Percentiles rank a stretch among this genome's conserved stretches.
These are phyloP conservation scores for Phlogophora meticulosa DNA, from an alignment of 2,888 invertebrate species.

Conservation along the genomic window DNA sequence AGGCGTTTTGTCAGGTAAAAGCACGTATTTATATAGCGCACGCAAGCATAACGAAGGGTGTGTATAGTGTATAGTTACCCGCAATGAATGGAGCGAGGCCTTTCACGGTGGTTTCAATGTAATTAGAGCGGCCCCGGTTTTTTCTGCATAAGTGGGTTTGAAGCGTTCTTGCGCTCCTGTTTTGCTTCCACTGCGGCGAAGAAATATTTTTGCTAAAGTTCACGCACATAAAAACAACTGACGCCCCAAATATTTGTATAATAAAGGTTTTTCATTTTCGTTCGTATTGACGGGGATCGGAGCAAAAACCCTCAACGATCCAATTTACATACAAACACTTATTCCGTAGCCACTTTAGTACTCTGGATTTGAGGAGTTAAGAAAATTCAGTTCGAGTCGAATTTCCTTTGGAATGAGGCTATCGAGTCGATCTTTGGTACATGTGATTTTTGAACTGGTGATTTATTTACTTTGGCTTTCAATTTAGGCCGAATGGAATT, in stretches of 20 bases:
- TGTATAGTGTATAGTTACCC: slow-evolving; percentile 73
- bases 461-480: slow-evolving; percentile 55
- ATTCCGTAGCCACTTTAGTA: slow-evolving; percentile 59
- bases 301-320: slow-evolving; percentile 55
- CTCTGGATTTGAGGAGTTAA: slow-evolving; percentile 62
- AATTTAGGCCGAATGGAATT: slow-evolving; percentile 35
- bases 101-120: slow-evolving; percentile 86
- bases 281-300: slow-evolving; percentile 44
- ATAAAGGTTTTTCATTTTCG: slow-evolving; percentile 62
- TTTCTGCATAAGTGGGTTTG: slow-evolving; percentile 84
- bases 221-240: slow-evolving; percentile 63
- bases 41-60: slow-evolving; percentile 68
- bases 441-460: slow-evolving; percentile 52
- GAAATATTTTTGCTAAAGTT: slow-evolving; percentile 66
- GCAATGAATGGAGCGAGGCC: slow-evolving; percentile 81
- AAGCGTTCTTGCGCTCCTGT: slow-evolving; percentile 77
- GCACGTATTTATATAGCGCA: slow-evolving; percentile 70
- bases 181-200: slow-evolving; percentile 69
- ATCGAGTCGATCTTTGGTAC: slow-evolving; percentile 37
- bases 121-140: slow-evolving; percentile 85
- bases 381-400: slow-evolving; percentile 62
- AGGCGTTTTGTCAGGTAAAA: slow-evolving; percentile 65
- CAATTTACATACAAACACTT: slow-evolving; percentile 66
- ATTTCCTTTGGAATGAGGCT: slow-evolving; percentile 58
- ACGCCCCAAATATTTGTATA: slow-evolving; percentile 57